Conservation (phyloP, 2,888 invertebrate species). For the Eilema griseolum region DNA sequence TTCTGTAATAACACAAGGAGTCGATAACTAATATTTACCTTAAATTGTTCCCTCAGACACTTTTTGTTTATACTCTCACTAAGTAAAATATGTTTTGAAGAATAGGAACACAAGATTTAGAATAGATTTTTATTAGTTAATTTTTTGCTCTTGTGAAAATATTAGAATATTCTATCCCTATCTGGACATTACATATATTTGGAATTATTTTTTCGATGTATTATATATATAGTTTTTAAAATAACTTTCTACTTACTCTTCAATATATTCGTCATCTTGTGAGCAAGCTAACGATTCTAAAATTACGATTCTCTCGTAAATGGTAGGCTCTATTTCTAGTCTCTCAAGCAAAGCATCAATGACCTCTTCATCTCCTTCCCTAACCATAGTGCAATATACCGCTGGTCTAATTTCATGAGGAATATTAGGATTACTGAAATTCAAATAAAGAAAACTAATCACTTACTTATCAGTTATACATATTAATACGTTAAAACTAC, state of each 20-base stretch:
- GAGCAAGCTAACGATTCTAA: constrained; percentile 91
- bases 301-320: constrained; percentile 92
- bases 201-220: too few relatives aligned
- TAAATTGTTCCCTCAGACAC: too few relatives aligned
- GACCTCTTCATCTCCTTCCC: constrained; percentile 89
- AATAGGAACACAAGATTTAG: too few relatives aligned
- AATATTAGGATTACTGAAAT: constrained; percentile 73
- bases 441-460: neutral
- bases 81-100: neutral
- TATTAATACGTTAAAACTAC: neutral
- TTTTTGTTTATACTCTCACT: too few relatives aligned
- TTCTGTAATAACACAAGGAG: neutral
- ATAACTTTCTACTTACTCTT: constrained; percentile 71
- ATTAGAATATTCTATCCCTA: neutral
- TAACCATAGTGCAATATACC: constrained; percentile 92
- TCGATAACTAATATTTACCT: too few relatives aligned
- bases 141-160: neutral
- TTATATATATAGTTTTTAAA: neutral
- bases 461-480: neutral
- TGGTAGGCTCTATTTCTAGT: constrained; percentile 88
- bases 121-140: neutral
- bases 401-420: constrained; percentile 86
- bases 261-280: constrained; percentile 84
- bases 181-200: neutral
- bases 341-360: constrained; percentile 90